Percentiles rank a stretch among this genome's conserved stretches.
Evolutionary conservation across 2,888 invertebrate species (phyloP).

Genomic region (Drosophila neoperkinsi): DNA sequence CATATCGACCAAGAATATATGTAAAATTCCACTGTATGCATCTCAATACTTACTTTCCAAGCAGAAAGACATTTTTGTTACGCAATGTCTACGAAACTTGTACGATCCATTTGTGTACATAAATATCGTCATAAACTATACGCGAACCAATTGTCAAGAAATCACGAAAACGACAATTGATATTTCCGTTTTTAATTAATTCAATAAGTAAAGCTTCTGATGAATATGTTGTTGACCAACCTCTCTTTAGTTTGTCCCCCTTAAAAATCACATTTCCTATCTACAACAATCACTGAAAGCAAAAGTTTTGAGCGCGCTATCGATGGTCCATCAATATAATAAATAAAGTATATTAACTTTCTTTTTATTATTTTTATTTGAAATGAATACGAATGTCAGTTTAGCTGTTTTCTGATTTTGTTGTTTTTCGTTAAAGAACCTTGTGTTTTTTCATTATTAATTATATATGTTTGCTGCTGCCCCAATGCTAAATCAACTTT

Average conservation of each 20-base stretch:
- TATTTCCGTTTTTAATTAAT: background rate
- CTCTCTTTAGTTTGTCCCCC: background rate
- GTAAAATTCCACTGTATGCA: background rate
- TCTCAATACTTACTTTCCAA: background rate
- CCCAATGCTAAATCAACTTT: constrained; percentile 44
- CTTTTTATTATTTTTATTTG: constrained; percentile 76
- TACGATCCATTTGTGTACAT: background rate
- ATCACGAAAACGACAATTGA: constrained; percentile 1
- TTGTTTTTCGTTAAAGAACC: constrained; percentile 56
- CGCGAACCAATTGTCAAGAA: background rate
- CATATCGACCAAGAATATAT: background rate
- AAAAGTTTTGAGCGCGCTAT: background rate
- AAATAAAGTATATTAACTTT: constrained; percentile 38
- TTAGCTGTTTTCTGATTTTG: constrained; percentile 58
- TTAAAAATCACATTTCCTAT: background rate
- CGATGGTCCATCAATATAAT: constrained; percentile 15
- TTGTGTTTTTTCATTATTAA: constrained; percentile 50
- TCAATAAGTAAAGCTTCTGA: constrained; percentile 1
- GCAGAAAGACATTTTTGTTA: background rate
- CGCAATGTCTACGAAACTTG: background rate
- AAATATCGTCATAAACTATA: background rate
- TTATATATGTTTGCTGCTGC: constrained; percentile 54
- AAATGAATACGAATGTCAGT: constrained; percentile 82
- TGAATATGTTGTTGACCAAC: background rate
- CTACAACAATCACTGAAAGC: background rate